Evolutionary conservation across 2,113 vertebrate genomes (phyloP).

Genomic region (Shinisaurus crocodilurus): DNA sequence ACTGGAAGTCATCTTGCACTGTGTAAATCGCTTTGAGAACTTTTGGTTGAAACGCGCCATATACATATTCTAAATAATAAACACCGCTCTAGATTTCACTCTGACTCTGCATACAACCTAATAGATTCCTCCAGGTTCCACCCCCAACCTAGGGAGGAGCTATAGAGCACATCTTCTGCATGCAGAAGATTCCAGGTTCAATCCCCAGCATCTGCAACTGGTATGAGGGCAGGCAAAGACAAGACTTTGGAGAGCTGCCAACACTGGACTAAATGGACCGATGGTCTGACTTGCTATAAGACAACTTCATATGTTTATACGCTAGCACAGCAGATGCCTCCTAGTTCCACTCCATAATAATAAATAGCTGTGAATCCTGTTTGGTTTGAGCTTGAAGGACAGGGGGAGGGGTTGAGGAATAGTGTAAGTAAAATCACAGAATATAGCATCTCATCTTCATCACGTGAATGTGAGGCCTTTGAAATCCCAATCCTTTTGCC

Average conservation of each 20-base stretch:
- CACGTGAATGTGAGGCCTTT: conserved; percentile 42
- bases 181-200: not conserved
- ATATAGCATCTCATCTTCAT: conserved; percentile 49
- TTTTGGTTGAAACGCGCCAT: not conserved
- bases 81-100: not conserved
- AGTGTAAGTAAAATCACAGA: conserved; percentile 28
- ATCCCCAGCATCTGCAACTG: not conserved
- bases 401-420: conserved; percentile 28
- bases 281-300: not conserved
- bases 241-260: not conserved
- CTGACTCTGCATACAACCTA: not conserved
- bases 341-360: conserved; percentile 33
- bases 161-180: not conserved
- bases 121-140: not conserved
- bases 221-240: not conserved
- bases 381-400: conserved; percentile 36
- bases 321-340: not conserved
- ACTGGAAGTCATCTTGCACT: not conserved
- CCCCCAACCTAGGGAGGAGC: too few relatives aligned
- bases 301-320: not conserved
- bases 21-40: not conserved
- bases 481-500: conserved; percentile 52
- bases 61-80: not conserved
- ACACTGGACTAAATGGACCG: not conserved
- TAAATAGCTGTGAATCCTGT: conserved; percentile 50